Evolutionary conservation across 2,888 invertebrate genomes (phyloP), one percentile per base, ranked within the genome.

Genomic region (Nymphalis polychloros): DNA sequence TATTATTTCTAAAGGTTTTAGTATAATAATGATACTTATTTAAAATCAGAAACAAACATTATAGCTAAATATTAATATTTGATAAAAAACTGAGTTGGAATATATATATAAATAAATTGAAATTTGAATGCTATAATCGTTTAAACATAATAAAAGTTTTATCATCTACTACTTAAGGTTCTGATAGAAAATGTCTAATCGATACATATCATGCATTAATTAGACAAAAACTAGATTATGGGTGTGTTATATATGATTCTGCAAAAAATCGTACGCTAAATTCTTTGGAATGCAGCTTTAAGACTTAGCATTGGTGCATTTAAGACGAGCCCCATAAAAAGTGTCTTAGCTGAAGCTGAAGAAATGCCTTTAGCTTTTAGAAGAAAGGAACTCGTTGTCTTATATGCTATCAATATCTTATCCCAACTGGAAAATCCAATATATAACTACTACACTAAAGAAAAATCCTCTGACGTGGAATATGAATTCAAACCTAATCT

Each of bases 181-280:
- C 69, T n/a, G 71, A 72, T 35, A 55, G 65, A 59, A 67, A 48
- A 7, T 70, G 69, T 31, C 23, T 70, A 48, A 35, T 66, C n/a
- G 64, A 66, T 17, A 68, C 59, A 17, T 72, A 68, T 49, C 10
- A 48, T 8, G 64, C 72, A 20, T 31, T 72, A 49, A 68, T 72
- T 13, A 64, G 72, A 68, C 70, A 68, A 61, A 72, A 70, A 68
- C 19, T 64, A 8, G 67, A 70, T 47, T 72, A 70, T 64, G 72
- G 66, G 10, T 47, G 60, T 41, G 55, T 64, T 10, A 68, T 70
- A 48, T 72, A 72, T 46, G 68, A 68, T 59, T 70, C 70, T 17
- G 72, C 67, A 19, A 64, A 61, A n/a, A 20, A 8, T 19, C 63
- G 35, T 20, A 59, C 27, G 8, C 47, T 68, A 49, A 23, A 60